Percentiles rank a stretch among this genome's conserved stretches.
Evolutionary conservation across 2,797 vertebrate species (phyloP).

Genomic region (Enteromius thamalakanensis): DNA sequence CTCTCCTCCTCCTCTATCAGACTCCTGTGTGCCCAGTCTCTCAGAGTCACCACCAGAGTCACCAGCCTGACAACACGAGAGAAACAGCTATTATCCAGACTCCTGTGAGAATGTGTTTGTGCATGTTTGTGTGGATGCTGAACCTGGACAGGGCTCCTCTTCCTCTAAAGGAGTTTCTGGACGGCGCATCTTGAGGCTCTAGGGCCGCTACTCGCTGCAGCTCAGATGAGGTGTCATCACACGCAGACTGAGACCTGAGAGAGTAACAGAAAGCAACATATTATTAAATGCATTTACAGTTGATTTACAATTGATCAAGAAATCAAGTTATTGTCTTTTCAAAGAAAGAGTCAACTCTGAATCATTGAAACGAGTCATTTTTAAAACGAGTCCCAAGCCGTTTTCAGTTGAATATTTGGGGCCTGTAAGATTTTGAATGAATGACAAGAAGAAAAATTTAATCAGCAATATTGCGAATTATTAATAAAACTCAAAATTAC

Average conservation of each 20-base stretch:
- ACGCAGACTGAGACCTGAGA: constrained; percentile 68
- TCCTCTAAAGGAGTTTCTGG: constrained; percentile 73
- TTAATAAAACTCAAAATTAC: too few species aligned
- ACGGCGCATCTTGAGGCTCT: constrained; percentile 68
- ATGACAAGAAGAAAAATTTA: not conserved
- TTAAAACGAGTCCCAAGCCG: too few species aligned
- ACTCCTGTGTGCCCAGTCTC: constrained; percentile 90
- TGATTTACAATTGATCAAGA: not conserved
- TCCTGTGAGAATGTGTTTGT: not conserved
- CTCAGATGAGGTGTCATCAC: constrained; percentile 83
- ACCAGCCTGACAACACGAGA: constrained; percentile 77
- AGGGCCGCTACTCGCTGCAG: constrained; percentile 77
- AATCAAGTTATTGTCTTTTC: too few species aligned
- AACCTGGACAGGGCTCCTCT: constrained; percentile 80
- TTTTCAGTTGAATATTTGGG: too few species aligned
- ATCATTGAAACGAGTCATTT: too few species aligned
- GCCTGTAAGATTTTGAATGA: too few species aligned
- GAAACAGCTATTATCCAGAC: not conserved
- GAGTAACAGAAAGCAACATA: not conserved
- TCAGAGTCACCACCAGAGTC: constrained; percentile 83
- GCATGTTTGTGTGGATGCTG: not conserved
- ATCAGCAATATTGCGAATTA: not conserved
- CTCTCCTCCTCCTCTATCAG: constrained; percentile 81
- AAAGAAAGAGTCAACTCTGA: too few species aligned
- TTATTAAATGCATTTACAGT: not conserved